These are phyloP conservation scores for Cichladusa arquata DNA, from an alignment of 2,113 vertebrate genomes.

Conservation along the genomic window DNA sequence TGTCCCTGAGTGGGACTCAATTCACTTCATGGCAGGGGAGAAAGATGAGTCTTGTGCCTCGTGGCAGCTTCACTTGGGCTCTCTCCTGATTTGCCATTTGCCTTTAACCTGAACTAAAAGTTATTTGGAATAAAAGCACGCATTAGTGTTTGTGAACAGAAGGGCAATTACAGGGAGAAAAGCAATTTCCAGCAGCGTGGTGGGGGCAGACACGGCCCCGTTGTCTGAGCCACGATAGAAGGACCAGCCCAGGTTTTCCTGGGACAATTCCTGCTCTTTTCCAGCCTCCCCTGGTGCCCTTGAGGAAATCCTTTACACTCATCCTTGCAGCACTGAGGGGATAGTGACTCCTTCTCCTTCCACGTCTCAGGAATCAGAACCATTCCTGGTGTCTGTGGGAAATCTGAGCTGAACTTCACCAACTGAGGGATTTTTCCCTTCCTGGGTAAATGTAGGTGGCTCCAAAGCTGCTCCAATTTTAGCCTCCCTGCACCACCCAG, in stretches of 20 bases:
- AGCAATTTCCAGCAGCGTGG: not conserved
- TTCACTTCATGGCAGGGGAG: not conserved
- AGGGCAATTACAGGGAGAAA: not conserved
- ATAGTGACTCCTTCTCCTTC: not conserved
- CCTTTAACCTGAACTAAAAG: not conserved
- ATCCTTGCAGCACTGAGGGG: fast-evolving
- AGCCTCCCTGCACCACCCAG: not conserved
- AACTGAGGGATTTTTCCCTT: not conserved
- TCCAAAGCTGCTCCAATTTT: not conserved
- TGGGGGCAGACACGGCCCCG: not conserved
- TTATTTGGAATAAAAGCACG: not conserved
- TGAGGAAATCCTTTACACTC: fast-evolving
- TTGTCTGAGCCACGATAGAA: not conserved
- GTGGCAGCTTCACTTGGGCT: not conserved
- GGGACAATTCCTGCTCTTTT: not conserved
- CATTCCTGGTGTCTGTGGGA: fast-evolving
- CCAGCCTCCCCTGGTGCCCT: not conserved
- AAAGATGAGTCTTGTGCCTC: not conserved
- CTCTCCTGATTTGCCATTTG: not conserved
- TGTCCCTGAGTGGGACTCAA: not conserved
- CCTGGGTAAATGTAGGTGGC: not conserved
- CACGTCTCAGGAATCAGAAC: fast-evolving
- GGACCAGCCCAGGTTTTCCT: not conserved
- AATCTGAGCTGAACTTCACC: not conserved
- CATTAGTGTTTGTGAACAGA: not conserved